Base-by-base conservation (phyloP, 2,888 invertebrate genomes). In the Calephelis perditalis region DNA sequence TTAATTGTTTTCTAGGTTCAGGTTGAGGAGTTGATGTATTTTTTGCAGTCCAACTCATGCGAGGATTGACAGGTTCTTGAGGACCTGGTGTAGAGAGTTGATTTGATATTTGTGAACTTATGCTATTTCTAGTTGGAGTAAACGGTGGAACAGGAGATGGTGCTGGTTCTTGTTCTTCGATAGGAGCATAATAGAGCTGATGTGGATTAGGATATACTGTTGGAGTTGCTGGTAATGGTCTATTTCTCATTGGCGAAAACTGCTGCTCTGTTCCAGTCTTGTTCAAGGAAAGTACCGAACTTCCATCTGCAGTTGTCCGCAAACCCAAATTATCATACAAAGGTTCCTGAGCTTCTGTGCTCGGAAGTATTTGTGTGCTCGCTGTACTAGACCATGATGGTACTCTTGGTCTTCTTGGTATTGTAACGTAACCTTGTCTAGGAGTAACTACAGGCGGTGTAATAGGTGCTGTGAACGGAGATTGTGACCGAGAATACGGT, bases 301-400 rank as follows among this genome's bases (percentile, higher is more conserved):
- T 96, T n/a, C 97, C 97, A 67, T 96, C 95, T 15, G 96, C 96
- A 15, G 97, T 96, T 15, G 96, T 96, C 59, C 97, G 92, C 15
- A 95, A 84, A 0, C 97, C 97, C 56, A 97, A 85, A 77, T 97
- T 97, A 76, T 97, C 97, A 77, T 97, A 97, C 36, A 97, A 92
- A 0, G 97, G 97, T 73, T 96, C 96, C 62, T 92, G 91, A 40
- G 92, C 86, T 70, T 93, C 92, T 52, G 91, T 79, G 67, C 88
- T 87, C 7, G 86, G 88, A 11, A 78, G 71, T 67, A 93, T 85
- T 65, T 90, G 86, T 5, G 92, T 82, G 84, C 92, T 74, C 79
- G 94, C 73, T 80, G 93, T 82, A 91, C 94, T 79, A 79, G 95
- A 94, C 95, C 96, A 96, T 74, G 96, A 96, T 2, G 95, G 95